Base-by-base conservation (phyloP, 2,888 invertebrate genomes). In the Eupithecia pulchellata region DNA sequence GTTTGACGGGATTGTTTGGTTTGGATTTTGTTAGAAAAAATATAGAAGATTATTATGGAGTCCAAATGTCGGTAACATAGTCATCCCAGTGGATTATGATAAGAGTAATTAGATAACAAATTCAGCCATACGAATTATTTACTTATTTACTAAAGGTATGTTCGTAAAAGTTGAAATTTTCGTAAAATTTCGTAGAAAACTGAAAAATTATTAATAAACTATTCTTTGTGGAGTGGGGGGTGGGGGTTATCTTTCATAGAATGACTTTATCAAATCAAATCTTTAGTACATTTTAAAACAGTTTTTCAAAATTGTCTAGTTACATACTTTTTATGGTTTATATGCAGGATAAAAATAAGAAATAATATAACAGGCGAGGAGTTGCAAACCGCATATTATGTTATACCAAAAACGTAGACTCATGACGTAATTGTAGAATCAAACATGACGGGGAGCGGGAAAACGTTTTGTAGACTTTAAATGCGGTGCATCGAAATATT, bases 1-100 rank as follows among this genome's bases (percentile, higher is more conserved):
- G 61, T 68, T 30, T 8, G 27, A 62, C 47, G 69, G 72, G 69
- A 69, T 36, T 61, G 52, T 52, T 52, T 25, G 64, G 72, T 71
- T 62, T 20, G 47, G 47, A 57, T 63, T 63, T 72, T 64, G 63
- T 55, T 66, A 61, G 20, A 11, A 20, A 13, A 52, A 52, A 52
- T 52, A 25, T 52, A 25, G 57, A 6, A 57, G 17, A 6, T 57
- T 57, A 57, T 17, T 57, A 14, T n/a, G 42, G n/a, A n/a, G 9
- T n/a, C n/a, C n/a, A n/a, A 42, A n/a, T 20, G n/a, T 42, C 9
- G 42, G n/a, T 3, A 2, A 42, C 9, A 42, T 13, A n/a, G 42
- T n/a, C n/a, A n/a, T n/a, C 9, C 1, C n/a, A 9, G 6, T 1
- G 6, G 5, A 39, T 39, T 13, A n/a, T n/a, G n/a, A n/a, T n/a